Conservation (phyloP, 2,113 vertebrate genomes). For the Thryonomys swinderianus region DNA sequence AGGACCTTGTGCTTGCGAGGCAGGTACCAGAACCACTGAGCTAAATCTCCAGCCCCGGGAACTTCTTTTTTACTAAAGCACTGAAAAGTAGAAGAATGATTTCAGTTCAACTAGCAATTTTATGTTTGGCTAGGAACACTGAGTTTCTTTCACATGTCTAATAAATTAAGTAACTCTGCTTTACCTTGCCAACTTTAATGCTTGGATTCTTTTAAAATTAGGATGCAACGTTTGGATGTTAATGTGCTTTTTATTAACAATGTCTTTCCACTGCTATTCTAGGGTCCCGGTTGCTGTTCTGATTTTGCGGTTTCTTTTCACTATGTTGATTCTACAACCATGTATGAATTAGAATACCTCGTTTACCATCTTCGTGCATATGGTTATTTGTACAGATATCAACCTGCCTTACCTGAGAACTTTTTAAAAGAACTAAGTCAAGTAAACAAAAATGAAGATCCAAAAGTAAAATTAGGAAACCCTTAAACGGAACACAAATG, state of each 20-base stretch:
- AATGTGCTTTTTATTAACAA: constrained; percentile 41
- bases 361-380: constrained; percentile 93
- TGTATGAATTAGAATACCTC: constrained; percentile 94
- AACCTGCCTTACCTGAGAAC: constrained; percentile 83
- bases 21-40: too few species aligned
- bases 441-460: constrained; percentile 73
- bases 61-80: not conserved
- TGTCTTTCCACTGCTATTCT: constrained; percentile 69
- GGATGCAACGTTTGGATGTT: not conserved
- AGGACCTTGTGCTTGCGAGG: too few species aligned
- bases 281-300: constrained; percentile 95
- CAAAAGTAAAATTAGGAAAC: constrained; percentile 81
- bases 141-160: not conserved
- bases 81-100: not conserved
- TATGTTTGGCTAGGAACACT: not conserved
- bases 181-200: constrained; percentile 52
- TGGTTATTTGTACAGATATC: constrained; percentile 93
- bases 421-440: constrained; percentile 79
- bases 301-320: constrained; percentile 94
- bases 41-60: too few species aligned
- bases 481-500: constrained; percentile 71
- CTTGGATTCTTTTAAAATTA: constrained; percentile 23
- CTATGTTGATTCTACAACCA: constrained; percentile 89
- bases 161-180: not conserved
- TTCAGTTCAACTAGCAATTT: constrained; percentile 35